These are phyloP conservation scores for Lasaia peninsularis DNA, from an alignment of 1,140 invertebrate species.

Conservation along the genomic window DNA sequence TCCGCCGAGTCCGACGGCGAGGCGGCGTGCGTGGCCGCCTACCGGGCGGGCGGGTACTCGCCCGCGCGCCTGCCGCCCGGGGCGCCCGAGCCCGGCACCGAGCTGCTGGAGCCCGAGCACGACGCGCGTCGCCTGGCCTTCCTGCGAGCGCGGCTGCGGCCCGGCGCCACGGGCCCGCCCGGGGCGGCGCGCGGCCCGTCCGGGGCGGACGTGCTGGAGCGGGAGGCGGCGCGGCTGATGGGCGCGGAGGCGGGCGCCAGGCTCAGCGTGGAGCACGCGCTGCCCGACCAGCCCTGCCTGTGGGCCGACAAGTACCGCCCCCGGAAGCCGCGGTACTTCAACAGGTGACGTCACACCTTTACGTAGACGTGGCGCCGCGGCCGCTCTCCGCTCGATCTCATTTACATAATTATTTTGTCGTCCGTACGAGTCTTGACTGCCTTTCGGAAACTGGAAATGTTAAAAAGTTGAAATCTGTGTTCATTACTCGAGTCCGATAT, in stretches of 20 bases:
- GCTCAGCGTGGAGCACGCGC: conserved; percentile 93
- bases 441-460: no score
- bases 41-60: conserved; percentile 89
- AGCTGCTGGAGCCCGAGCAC: conserved; percentile 88
- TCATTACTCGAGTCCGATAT: no score
- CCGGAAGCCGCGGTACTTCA: conserved; percentile 98
- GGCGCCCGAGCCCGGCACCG: conserved; percentile 89
- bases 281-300: conserved; percentile 92
- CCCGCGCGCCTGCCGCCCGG: conserved; percentile 84
- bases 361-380: background rate
- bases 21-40: conserved; percentile 73
- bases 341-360: conserved; percentile 73
- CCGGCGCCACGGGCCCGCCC: conserved; percentile 37
- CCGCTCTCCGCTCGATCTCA: no score
- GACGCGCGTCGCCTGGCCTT: conserved; percentile 87
- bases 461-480: no score
- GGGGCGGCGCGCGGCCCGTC: conserved; percentile 36
- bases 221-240: conserved; percentile 91
- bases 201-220: conserved; percentile 46
- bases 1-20: conserved; percentile 29
- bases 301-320: conserved; percentile 99
- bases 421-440: no score
- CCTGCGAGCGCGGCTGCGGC: conserved; percentile 79
- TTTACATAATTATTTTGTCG: no score
- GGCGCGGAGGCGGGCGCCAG: conserved; percentile 86